Base-by-base conservation (phyloP, 2,797 vertebrate genomes). In the Pseudochirops corinnae region DNA sequence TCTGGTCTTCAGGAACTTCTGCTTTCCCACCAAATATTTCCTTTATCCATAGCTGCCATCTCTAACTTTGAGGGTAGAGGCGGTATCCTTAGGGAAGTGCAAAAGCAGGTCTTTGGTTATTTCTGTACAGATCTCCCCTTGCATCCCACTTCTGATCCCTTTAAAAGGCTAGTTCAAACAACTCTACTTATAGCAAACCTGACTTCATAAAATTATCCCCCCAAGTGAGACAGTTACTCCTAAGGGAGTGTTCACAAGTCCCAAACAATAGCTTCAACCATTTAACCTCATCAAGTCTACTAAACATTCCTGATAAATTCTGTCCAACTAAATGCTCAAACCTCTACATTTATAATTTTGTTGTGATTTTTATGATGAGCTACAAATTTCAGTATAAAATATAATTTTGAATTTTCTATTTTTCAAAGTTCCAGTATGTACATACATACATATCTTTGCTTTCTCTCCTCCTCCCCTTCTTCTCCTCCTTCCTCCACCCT, bases 401-500 rank as follows among this genome's bases (percentile, higher is more conserved):
- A 87, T 92, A 33, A 92, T 16, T 67, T 95, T 58, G 33, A 52
- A 93, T 55, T 96, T 93, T 96, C 92, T 94, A 95, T 94, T 96
- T 94, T 24, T 62, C 12, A 24, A 92, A 55, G 56, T 92, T 95
- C 94, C 26, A 93, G 55, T 92, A 50, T 92, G 92, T 7, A 93
- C 11, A 56, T 96, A 95, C 94, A 56, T 74, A 24, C 39, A 87
- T 26, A 26, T 46, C 10, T 50, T 50, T 46, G 21, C 39, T 46
- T 87, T 74, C 21, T 67, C 60, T 11, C 39, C 74, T 46, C 7
- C 2, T 82, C 39, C 21, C 29, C 7, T 29, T 82, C n/a, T 82
- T 50, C n/a, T 82, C n/a, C n/a, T 39, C 18, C 67, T 10, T 50
- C 21, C 39, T 10, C 39, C 7, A 28, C 5, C 39, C n/a, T 97